phyloP scores from a whole-genome alignment of 2,797 vertebrate genomes.

The Malacoctenus gilli region DNA sequence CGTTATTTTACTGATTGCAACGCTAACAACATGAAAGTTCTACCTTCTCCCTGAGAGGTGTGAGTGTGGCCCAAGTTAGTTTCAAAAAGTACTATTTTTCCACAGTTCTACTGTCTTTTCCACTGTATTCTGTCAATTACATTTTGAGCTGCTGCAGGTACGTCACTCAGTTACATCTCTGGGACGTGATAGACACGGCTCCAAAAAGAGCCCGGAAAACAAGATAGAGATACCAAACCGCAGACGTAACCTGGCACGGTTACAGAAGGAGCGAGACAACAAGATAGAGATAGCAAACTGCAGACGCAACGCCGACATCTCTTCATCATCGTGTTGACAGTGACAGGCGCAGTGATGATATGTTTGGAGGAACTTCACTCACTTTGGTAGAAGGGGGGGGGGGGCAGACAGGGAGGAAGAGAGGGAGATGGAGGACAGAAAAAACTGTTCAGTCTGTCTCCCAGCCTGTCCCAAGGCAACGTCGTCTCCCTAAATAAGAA shows the following conservation, averaged over 20 bases:
- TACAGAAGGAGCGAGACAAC: constrained; percentile 45
- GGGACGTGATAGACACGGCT: constrained; percentile 38
- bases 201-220: constrained; percentile 44
- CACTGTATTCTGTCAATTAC: constrained; percentile 36
- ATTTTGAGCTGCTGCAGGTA: constrained; percentile 31
- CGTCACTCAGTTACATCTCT: constrained; percentile 12
- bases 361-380: constrained; percentile 45
- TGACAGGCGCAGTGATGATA: constrained; percentile 48
- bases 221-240: constrained; percentile 37
- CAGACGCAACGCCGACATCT: constrained; percentile 38
- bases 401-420: not conserved
- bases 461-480: constrained; percentile 37
- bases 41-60: too few relatives aligned
- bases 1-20: too few relatives aligned
- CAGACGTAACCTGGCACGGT: constrained; percentile 29
- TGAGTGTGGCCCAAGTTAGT: too few relatives aligned
- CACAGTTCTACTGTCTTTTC: not conserved
- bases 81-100: too few relatives aligned
- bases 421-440: constrained; percentile 5
- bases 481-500: constrained; percentile 55
- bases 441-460: constrained; percentile 40
- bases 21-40: too few relatives aligned
- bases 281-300: constrained; percentile 39
- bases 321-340: constrained; percentile 44
- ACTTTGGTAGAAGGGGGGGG: constrained; percentile 37